phyloP scores from a whole-genome alignment of 2,888 invertebrate species.

The Patella ulyssiponensis region DNA sequence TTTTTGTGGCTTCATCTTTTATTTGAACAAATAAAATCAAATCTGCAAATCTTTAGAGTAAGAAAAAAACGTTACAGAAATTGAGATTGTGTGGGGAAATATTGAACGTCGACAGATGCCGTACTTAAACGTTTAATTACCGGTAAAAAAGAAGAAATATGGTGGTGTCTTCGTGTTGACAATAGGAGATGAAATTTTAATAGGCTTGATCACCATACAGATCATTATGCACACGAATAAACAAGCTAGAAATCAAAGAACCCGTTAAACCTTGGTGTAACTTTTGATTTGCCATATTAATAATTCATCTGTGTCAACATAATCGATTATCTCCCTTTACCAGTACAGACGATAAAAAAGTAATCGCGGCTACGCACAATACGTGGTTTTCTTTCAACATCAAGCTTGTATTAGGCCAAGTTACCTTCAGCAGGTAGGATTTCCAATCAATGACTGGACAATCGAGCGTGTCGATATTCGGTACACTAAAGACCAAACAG shows the following conservation, averaged over 20 bases:
- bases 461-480: not conserved
- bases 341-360: not conserved
- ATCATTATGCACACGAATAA: conserved; percentile 2
- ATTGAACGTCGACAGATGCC: conserved; percentile 3
- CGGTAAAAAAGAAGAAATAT: conserved; percentile 4
- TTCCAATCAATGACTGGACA: not conserved
- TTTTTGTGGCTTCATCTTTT: conserved; percentile 9
- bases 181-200: conserved; percentile 9
- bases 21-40: conserved; percentile 11
- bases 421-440: too few species aligned
- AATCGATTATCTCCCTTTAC: not conserved
- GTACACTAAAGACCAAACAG: not conserved
- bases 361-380: not conserved
- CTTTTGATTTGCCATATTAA: conserved; percentile 11
- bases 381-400: not conserved
- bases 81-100: conserved; percentile 13
- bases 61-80: conserved; percentile 1
- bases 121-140: conserved; percentile 7
- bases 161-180: not conserved
- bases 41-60: conserved; percentile 7
- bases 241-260: conserved; percentile 8
- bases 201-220: conserved; percentile 5
- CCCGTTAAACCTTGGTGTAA: not conserved
- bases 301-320: conserved; percentile 4
- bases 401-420: too few species aligned